phyloP scores from a whole-genome alignment of 2,888 invertebrate species.

The Drepanosiphum platanoidis region DNA sequence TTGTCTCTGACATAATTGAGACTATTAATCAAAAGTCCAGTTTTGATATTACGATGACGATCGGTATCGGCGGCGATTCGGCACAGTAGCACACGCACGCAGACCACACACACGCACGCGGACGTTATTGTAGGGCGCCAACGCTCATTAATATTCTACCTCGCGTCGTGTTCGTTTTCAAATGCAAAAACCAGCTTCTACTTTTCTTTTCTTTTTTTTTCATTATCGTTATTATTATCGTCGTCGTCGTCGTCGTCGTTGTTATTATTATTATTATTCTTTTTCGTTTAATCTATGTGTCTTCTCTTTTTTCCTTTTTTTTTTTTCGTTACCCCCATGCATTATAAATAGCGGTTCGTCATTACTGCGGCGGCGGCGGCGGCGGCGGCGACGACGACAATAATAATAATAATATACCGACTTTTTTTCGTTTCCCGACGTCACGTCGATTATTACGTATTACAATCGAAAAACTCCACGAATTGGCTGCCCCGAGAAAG shows the following conservation, averaged over 20 bases:
- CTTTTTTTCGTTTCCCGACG: too few species aligned
- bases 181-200: slow-evolving; percentile 37
- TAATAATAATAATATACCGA: too few species aligned
- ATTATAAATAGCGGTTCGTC: slow-evolving; percentile 1
- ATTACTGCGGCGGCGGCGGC: not conserved
- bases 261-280: slow-evolving; percentile 9
- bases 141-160: slow-evolving; percentile 48
- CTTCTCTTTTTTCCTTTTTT: not conserved
- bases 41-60: slow-evolving; percentile 29
- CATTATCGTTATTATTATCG: not conserved
- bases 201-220: not conserved
- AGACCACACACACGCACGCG: slow-evolving; percentile 46
- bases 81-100: not conserved
- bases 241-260: not conserved
- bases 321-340: too few species aligned
- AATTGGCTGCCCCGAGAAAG: too few species aligned
- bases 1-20: slow-evolving; percentile 59
- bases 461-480: too few species aligned
- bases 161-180: not conserved
- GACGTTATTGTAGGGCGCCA: slow-evolving; percentile 41
- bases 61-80: slow-evolving; percentile 24
- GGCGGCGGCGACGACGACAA: too few species aligned
- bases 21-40: slow-evolving; percentile 58
- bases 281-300: not conserved
- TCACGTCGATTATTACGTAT: too few species aligned